A percentile compares a stretch with the other conserved stretches of the same genome.
Evolutionary conservation across 2,797 vertebrate species (phyloP).

Genomic region (Cichlasoma orientale): DNA sequence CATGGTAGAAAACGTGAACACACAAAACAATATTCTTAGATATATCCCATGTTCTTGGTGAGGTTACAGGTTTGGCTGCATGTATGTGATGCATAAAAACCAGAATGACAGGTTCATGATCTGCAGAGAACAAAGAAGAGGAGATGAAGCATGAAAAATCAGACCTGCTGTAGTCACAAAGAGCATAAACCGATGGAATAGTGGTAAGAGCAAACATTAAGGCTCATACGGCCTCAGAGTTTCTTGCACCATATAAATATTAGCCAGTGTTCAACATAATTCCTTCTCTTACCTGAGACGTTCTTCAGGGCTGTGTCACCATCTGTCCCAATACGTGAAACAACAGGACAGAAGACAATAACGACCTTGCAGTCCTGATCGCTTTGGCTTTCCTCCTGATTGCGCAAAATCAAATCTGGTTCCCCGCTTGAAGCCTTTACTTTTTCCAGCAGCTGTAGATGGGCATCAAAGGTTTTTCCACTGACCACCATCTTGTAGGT

Average conservation of each 20-base stretch:
- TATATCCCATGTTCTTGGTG: rapidly evolving
- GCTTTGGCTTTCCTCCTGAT: rapidly evolving
- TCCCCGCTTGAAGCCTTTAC: rapidly evolving
- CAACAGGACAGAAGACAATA: conserved; percentile 64
- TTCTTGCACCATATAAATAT: neutral
- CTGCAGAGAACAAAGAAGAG: conserved; percentile 29
- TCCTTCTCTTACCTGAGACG: conserved; percentile 35
- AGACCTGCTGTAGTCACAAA: neutral
- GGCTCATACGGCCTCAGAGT: rapidly evolving
- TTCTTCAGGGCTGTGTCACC: conserved; percentile 4
- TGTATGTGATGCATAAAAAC: conserved; percentile 63
- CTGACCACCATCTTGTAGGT: neutral
- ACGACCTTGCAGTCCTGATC: neutral
- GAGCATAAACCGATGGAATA: neutral
- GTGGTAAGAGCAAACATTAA: rapidly evolving
- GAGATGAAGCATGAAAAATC: rapidly evolving
- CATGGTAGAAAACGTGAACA: conserved; percentile 50
- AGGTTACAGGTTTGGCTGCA: rapidly evolving
- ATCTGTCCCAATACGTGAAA: conserved; percentile 37
- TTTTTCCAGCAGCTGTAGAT: neutral
- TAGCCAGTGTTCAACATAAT: neutral
- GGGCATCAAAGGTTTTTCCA: neutral
- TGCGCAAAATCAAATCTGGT: rapidly evolving
- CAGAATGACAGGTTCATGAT: conserved; percentile 51
- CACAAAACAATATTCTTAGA: rapidly evolving